Evolutionary conservation across 1,140 invertebrate genomes (phyloP).

Genomic region (Bombus pyrosoma): DNA sequence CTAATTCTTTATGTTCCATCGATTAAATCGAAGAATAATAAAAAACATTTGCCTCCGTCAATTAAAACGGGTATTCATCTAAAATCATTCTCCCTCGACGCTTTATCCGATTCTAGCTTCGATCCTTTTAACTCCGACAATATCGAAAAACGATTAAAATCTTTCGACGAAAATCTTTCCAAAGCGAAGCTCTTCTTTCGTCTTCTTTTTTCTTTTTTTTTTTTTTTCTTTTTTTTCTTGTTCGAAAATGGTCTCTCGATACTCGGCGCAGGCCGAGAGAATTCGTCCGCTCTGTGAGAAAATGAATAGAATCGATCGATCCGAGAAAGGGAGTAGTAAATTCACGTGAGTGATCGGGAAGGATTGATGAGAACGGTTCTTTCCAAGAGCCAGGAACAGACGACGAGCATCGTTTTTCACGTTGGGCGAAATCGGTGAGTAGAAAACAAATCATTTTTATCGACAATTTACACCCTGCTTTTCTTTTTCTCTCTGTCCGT

Average conservation of each 20-base stretch:
- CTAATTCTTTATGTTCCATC: background rate
- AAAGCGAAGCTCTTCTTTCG: background rate
- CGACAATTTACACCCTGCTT: background rate
- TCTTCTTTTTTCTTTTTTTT: too few relatives aligned
- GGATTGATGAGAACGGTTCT: slow-evolving; percentile 13
- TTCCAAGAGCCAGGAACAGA: background rate
- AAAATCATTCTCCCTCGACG: background rate
- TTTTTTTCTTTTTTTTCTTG: background rate
- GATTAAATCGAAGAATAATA: background rate
- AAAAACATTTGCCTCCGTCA: too few relatives aligned
- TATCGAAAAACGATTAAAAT: background rate
- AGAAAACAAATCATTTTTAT: slow-evolving; percentile 30
- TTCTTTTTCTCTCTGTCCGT: background rate
- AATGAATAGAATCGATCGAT: slow-evolving; percentile 7
- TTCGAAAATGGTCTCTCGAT: slow-evolving; percentile 13
- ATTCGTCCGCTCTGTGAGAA: background rate
- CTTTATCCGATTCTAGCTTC: background rate
- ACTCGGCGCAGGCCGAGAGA: background rate
- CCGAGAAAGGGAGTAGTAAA: background rate
- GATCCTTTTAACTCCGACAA: background rate
- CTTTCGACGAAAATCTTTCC: background rate
- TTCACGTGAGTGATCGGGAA: slow-evolving; percentile 25
- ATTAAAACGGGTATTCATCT: background rate
- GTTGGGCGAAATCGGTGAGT: slow-evolving; percentile 37
- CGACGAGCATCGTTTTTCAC: background rate